These are phyloP conservation scores for Pipa parva DNA, from an alignment of 2,113 vertebrate species.

Conservation along the genomic window DNA sequence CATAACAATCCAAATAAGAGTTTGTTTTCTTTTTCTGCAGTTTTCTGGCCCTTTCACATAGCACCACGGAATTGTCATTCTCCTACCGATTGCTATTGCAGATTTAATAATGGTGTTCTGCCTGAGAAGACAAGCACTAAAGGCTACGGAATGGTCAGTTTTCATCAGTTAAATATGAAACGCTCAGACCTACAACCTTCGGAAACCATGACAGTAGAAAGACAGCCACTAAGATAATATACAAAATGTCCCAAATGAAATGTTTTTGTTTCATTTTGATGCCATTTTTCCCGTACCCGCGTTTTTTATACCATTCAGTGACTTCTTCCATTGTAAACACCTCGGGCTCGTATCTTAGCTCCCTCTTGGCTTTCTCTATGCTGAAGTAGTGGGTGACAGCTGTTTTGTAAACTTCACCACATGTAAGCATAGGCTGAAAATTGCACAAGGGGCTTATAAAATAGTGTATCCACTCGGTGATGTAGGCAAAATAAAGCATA, in stretches of 20 bases:
- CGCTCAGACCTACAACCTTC: conserved; percentile 34
- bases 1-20: no score
- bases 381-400: conserved; percentile 90
- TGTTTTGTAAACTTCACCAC: conserved; percentile 90
- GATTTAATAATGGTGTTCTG: no score
- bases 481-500: conserved; percentile 81
- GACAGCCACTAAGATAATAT: conserved; percentile 58
- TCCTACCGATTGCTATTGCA: no score
- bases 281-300: conserved; percentile 64
- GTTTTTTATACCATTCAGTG: conserved; percentile 78
- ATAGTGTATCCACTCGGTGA: conserved; percentile 76
- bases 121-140: no score
- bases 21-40: no score
- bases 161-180: neutral
- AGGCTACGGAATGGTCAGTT: no score
- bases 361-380: conserved; percentile 76
- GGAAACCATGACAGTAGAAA: conserved; percentile 66
- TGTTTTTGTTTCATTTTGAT: conserved; percentile 9
- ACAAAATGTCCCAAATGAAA: conserved; percentile 53
- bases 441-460: conserved; percentile 73
- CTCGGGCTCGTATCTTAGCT: conserved; percentile 77
- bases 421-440: conserved; percentile 90
- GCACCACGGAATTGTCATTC: no score
- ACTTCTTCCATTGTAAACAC: conserved; percentile 73
- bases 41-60: no score